Evolutionary conservation across 2,113 vertebrate species (phyloP).

Genomic region (Cyprinus carpio): DNA sequence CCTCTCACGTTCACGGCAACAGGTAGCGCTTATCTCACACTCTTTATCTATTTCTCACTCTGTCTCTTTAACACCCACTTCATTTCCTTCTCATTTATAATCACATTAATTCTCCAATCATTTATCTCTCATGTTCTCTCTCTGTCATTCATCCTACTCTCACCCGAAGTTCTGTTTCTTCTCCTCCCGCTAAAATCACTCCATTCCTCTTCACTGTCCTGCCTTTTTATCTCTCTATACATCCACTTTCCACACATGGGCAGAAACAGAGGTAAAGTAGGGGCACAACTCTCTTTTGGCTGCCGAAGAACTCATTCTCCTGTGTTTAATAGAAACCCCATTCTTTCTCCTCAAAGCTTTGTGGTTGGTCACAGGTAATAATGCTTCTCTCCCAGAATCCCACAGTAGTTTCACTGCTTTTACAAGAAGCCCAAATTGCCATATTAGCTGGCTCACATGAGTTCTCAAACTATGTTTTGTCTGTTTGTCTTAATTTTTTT

Average conservation of each 20-base stretch:
- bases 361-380: background rate
- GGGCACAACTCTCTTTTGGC: background rate
- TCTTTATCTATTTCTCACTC: background rate
- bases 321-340: background rate
- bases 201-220: constrained; percentile 36
- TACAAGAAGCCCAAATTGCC: background rate
- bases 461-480: background rate
- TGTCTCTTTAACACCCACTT: background rate
- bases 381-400: constrained; percentile 5
- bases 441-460: background rate
- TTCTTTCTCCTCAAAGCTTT: constrained; percentile 18
- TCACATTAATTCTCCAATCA: constrained; percentile 5
- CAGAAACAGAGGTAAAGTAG: constrained; percentile 39
- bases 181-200: constrained; percentile 21
- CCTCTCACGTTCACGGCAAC: constrained; percentile 97
- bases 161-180: background rate
- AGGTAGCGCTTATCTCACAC: constrained; percentile 75
- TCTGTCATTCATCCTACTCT: background rate
- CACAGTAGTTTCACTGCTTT: background rate
- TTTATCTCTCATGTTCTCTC: constrained; percentile 22
- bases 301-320: background rate
- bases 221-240: constrained; percentile 35
- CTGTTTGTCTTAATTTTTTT: background rate
- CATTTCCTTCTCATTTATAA: constrained; percentile 3
- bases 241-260: constrained; percentile 25